phyloP scores from a whole-genome alignment of 2,797 vertebrate species.

The Arctocebus calabarensis region DNA sequence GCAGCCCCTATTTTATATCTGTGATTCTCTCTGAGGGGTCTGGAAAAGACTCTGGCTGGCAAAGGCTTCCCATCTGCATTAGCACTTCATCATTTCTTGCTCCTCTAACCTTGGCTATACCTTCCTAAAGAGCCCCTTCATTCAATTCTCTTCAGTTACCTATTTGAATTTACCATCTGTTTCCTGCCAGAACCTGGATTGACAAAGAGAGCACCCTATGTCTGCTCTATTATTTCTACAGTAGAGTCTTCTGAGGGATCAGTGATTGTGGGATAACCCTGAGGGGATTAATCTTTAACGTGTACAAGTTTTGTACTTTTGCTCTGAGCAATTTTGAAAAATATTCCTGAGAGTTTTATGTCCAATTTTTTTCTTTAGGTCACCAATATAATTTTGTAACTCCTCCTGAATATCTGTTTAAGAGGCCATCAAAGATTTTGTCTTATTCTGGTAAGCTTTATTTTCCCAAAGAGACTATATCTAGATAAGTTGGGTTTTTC shows the following conservation, averaged over 20 bases:
- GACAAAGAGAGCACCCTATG: not conserved
- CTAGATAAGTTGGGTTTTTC: not conserved
- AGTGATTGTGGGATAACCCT: not conserved
- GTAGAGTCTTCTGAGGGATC: not conserved
- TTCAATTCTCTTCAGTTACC: constrained; percentile 34
- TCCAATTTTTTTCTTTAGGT: not conserved
- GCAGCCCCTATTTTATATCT: not conserved
- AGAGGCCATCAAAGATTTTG: not conserved
- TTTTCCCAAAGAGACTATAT: not conserved
- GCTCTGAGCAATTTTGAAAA: not conserved
- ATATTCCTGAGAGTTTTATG: not conserved
- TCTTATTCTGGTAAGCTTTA: not conserved
- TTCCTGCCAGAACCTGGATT: not conserved
- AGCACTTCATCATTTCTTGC: not conserved
- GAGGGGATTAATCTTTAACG: not conserved
- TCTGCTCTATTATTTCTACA: not conserved
- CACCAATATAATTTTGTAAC: not conserved
- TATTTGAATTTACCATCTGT: not conserved
- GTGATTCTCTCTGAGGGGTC: not conserved
- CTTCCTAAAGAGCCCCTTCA: not conserved
- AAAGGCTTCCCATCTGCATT: not conserved
- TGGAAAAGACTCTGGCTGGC: not conserved
- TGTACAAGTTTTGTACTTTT: not conserved
- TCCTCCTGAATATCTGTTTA: not conserved
- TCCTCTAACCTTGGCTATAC: constrained; percentile 18